Evolutionary conservation across 2,797 vertebrate genomes (phyloP).

Genomic region (Macropodus opercularis): DNA sequence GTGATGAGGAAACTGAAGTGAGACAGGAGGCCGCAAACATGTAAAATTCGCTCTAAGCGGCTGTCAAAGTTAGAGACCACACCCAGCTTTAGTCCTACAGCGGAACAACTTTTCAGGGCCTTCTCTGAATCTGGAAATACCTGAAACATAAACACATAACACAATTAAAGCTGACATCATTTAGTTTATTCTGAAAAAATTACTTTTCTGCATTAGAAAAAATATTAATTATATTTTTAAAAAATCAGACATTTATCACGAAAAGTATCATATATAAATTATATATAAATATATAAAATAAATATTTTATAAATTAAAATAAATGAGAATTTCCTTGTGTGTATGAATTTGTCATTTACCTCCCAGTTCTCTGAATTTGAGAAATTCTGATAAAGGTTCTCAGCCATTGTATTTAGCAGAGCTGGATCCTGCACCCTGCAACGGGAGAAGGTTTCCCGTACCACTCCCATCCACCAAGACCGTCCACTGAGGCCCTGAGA

Average conservation of each 20-base stretch:
- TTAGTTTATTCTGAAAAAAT: neutral
- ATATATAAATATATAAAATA: too few relatives aligned
- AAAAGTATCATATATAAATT: too few relatives aligned
- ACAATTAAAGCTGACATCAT: neutral
- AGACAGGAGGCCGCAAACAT: constrained; percentile 78
- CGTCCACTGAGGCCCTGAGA: constrained; percentile 83
- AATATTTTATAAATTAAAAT: neutral
- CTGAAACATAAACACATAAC: constrained; percentile 56
- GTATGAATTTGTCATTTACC: constrained; percentile 60
- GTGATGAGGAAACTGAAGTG: constrained; percentile 91
- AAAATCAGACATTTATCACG: too few relatives aligned
- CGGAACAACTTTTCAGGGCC: constrained; percentile 80
- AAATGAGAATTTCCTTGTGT: neutral
- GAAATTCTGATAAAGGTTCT: constrained; percentile 87
- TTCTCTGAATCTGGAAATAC: constrained; percentile 83
- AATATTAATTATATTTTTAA: too few relatives aligned
- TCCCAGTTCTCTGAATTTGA: constrained; percentile 86
- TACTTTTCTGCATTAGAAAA: too few relatives aligned
- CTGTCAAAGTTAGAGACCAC: constrained; percentile 94
- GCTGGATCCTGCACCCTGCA: constrained; percentile 78
- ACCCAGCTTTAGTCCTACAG: constrained; percentile 84
- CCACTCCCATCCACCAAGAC: constrained; percentile 88
- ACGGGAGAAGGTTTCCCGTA: constrained; percentile 84
- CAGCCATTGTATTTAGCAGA: constrained; percentile 74
- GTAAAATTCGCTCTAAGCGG: constrained; percentile 85